phyloP scores from a whole-genome alignment of 2,797 vertebrate species.

The Hydrolagus colliei region DNA sequence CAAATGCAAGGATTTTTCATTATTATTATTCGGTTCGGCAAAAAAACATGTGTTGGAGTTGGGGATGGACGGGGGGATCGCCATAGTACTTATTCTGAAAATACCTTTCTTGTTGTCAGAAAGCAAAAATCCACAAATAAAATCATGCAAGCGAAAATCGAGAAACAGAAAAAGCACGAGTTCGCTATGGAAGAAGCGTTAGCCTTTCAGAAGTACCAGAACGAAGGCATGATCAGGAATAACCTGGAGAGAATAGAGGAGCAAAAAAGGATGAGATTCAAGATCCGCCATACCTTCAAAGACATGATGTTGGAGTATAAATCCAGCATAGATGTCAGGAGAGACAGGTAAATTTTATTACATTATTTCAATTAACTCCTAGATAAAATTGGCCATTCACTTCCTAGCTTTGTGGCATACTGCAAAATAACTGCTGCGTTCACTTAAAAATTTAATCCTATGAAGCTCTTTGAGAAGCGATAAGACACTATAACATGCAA shows the following conservation, averaged over 20 bases:
- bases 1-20: too few relatives aligned
- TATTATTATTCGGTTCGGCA: too few relatives aligned
- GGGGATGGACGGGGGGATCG: too few relatives aligned
- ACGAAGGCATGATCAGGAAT: conserved; percentile 38
- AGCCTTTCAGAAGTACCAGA: conserved; percentile 49
- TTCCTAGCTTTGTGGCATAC: too few relatives aligned
- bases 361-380: too few relatives aligned
- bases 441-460: too few relatives aligned
- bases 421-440: too few relatives aligned
- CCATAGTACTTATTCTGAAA: too few relatives aligned
- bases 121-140: not conserved
- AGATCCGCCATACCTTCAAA: conserved; percentile 45
- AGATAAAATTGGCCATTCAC: too few relatives aligned
- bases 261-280: conserved; percentile 42
- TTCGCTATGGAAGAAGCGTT: conserved; percentile 39
- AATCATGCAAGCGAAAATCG: not conserved
- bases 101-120: not conserved
- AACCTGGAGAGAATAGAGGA: conserved; percentile 52
- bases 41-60: too few relatives aligned
- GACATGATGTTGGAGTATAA: conserved; percentile 51
- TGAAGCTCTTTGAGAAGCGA: too few relatives aligned
- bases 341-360: conserved; percentile 57
- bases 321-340: conserved; percentile 53
- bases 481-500: too few relatives aligned
- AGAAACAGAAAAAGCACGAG: not conserved